Evolutionary conservation across 1,140 invertebrate genomes (phyloP).

Genomic region (Orius insidiosus): DNA sequence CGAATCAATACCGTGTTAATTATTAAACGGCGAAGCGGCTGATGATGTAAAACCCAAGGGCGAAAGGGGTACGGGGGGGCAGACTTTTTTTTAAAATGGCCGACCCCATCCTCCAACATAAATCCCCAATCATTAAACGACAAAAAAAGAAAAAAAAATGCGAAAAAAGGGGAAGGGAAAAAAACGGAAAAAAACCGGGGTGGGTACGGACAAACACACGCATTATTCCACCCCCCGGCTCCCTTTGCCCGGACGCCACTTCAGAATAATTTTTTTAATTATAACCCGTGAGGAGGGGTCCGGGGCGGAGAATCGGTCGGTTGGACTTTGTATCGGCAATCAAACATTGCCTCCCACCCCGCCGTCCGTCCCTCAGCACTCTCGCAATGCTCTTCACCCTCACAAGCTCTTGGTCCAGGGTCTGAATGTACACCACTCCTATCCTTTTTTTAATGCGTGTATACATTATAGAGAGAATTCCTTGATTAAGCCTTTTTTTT

Average conservation of each 20-base stretch:
- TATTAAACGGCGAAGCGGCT: constrained; percentile 6
- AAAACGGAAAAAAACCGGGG: not conserved
- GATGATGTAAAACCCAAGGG: constrained; percentile 8
- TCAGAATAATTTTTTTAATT: constrained; percentile 11
- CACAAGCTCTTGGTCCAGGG: no score
- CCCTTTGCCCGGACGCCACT: not conserved
- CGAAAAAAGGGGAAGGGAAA: not conserved
- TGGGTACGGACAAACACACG: constrained; percentile 8
- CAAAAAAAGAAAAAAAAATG: constrained; percentile 3
- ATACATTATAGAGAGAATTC: no score
- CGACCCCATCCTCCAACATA: constrained; percentile 6
- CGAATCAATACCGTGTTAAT: constrained; percentile 12
- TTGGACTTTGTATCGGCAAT: constrained; percentile 11
- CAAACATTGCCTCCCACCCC: constrained; percentile 3
- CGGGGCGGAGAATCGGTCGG: not conserved
- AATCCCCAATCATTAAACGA: constrained; percentile 12
- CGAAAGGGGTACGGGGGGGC: not conserved
- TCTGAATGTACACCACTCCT: no score
- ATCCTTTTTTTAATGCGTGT: no score
- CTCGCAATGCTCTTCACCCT: no score
- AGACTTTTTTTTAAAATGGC: constrained; percentile 10
- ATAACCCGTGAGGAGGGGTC: constrained; percentile 5
- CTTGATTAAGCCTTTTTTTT: no score
- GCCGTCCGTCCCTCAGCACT: no score
- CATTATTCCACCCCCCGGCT: constrained; percentile 7